Evolutionary conservation across 1,140 invertebrate genomes (phyloP).

Genomic region (Bombus pyrosoma): DNA sequence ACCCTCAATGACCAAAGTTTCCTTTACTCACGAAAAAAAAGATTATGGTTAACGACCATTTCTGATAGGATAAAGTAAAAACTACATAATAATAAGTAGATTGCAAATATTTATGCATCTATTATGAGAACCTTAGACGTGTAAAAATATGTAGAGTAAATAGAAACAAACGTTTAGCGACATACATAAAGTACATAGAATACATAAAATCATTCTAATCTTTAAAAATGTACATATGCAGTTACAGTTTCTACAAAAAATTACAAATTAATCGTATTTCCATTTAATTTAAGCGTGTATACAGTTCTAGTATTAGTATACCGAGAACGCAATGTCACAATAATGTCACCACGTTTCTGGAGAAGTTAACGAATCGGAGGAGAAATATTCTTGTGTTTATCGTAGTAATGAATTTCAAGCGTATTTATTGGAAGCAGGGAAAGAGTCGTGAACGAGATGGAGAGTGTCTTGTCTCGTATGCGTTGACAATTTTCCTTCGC

Average conservation of each 20-base stretch:
- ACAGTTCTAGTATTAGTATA: too few relatives aligned
- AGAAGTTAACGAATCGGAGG: background rate
- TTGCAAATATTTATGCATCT: background rate
- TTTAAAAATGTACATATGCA: background rate
- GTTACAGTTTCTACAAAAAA: too few relatives aligned
- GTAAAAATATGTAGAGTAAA: too few relatives aligned
- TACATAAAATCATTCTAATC: background rate
- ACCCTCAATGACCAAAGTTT: background rate
- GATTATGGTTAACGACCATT: background rate
- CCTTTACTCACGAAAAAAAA: too few relatives aligned
- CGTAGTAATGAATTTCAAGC: slow-evolving; percentile 44
- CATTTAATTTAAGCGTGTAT: too few relatives aligned
- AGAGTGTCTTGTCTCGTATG: slow-evolving; percentile 33
- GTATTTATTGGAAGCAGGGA: slow-evolving; percentile 20
- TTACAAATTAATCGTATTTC: too few relatives aligned
- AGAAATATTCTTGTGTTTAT: slow-evolving; percentile 40
- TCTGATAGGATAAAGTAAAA: background rate
- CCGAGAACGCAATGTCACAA: too few relatives aligned
- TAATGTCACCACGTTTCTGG: background rate
- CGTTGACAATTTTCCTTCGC: slow-evolving; percentile 37
- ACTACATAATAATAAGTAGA: background rate
- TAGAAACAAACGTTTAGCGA: too few relatives aligned
- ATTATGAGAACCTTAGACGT: too few relatives aligned
- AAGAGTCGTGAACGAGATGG: background rate
- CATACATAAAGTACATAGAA: background rate